These are phyloP conservation scores for Melanotaenia boesemani DNA, from an alignment of 2,797 vertebrate species.

Conservation along the genomic window DNA sequence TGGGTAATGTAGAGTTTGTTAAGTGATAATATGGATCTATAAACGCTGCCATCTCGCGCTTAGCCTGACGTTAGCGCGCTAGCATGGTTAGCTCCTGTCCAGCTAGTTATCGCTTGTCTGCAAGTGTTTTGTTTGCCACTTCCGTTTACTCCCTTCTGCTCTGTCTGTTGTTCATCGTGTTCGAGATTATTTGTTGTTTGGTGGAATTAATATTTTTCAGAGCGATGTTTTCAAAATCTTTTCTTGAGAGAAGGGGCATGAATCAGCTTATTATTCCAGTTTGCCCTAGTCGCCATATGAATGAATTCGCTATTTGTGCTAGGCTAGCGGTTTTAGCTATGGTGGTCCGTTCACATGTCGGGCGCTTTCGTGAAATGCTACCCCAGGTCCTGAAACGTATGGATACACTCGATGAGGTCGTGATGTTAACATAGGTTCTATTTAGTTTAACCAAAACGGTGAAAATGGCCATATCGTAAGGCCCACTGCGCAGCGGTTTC, in stretches of 20 bases:
- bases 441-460: fast-evolving
- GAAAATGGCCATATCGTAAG: fast-evolving
- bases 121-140: slow-evolving; percentile 71
- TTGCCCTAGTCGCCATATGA: slow-evolving; percentile 55
- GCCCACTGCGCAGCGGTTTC: slow-evolving; percentile 43
- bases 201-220: fast-evolving
- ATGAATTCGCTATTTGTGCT: slow-evolving; percentile 63
- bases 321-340: slow-evolving; percentile 58
- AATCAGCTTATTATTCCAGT: neutral
- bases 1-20: neutral
- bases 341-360: slow-evolving; percentile 53
- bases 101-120: slow-evolving; percentile 41
- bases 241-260: neutral
- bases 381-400: neutral
- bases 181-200: neutral
- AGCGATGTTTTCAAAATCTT: fast-evolving
- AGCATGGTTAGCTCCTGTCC: slow-evolving; percentile 53
- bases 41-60: slow-evolving; percentile 21
- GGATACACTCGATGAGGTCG: fast-evolving
- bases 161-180: neutral
- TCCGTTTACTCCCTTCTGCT: slow-evolving; percentile 49
- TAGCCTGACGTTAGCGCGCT: slow-evolving; percentile 63
- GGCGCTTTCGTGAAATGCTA: slow-evolving; percentile 25
- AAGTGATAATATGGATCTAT: neutral
- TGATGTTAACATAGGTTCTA: fast-evolving